phyloP scores from a whole-genome alignment of 1,140 invertebrate genomes.

The Rhynchophorus ferrugineus region DNA sequence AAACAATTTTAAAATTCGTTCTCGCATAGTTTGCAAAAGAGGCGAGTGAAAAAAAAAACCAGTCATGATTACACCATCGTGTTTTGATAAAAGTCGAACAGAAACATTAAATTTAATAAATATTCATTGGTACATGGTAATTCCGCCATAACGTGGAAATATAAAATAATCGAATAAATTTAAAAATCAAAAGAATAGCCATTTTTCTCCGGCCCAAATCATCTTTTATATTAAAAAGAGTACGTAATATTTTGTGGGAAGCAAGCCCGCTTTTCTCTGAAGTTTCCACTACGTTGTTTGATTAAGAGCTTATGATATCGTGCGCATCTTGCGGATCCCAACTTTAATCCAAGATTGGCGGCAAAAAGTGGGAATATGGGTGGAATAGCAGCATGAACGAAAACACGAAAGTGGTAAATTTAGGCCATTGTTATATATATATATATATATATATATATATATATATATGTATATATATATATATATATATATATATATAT shows the following conservation, averaged over 20 bases:
- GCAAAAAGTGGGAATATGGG: conserved; percentile 2
- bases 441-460: neutral
- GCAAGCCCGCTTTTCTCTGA: neutral
- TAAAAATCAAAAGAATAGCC: neutral
- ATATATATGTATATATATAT: no score
- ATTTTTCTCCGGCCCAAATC: neutral
- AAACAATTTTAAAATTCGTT: no score
- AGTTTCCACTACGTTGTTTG: conserved; percentile 4
- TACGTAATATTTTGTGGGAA: neutral
- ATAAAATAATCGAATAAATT: neutral
- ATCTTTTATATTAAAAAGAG: conserved; percentile 2
- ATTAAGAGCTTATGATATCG: conserved; percentile 5
- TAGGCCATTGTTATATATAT: no score
- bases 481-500: no score
- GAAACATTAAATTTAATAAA: no score
- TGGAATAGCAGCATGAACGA: neutral
- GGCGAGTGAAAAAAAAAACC: no score
- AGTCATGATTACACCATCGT: no score
- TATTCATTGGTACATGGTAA: no score
- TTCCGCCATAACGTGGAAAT: neutral
- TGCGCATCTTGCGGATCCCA: conserved; percentile 1
- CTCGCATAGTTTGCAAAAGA: no score
- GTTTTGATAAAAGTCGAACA: no score
- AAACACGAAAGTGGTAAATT: neutral
- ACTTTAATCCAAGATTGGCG: neutral